Percentiles rank a stretch among this genome's conserved stretches.
phyloP scores from a whole-genome alignment of 2,888 invertebrate species.

The Phyllotreta striolata region DNA sequence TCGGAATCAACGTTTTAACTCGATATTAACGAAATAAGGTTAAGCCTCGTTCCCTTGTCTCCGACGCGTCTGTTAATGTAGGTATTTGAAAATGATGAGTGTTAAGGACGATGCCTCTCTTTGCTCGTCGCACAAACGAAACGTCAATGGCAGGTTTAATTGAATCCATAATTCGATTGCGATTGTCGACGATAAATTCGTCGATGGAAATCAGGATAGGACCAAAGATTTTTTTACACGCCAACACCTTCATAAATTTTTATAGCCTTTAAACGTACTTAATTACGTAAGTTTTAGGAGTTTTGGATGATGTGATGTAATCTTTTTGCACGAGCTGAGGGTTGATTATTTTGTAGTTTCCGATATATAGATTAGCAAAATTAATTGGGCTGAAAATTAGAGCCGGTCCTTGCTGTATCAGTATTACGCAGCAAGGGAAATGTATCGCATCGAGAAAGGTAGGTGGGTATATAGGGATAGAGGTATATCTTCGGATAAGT shows the following conservation, averaged over 20 bases:
- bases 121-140: slow-evolving; percentile 37
- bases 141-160: slow-evolving; percentile 42
- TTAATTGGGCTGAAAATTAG: not conserved
- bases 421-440: slow-evolving; percentile 1
- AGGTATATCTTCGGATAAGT: slow-evolving; percentile 38
- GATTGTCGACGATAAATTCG: slow-evolving; percentile 36
- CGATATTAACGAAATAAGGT: slow-evolving; percentile 31
- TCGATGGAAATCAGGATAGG: slow-evolving; percentile 11
- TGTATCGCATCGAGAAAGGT: slow-evolving; percentile 13
- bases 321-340: no score
- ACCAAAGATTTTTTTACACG: not conserved
- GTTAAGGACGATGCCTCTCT: slow-evolving; percentile 33
- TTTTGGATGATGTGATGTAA: no score
- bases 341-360: not conserved
- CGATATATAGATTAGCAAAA: not conserved
- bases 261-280: no score
- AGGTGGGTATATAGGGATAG: slow-evolving; percentile 18
- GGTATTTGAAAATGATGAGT: slow-evolving; percentile 38
- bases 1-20: slow-evolving; percentile 11
- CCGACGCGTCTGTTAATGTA: slow-evolving; percentile 33
- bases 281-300: no score
- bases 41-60: slow-evolving; percentile 34
- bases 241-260: no score
- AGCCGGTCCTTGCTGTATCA: slow-evolving; percentile 4
- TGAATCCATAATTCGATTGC: slow-evolving; percentile 41